Base-by-base conservation (phyloP, 2,113 vertebrate species). In the Tenebrosternarchus preto region DNA sequence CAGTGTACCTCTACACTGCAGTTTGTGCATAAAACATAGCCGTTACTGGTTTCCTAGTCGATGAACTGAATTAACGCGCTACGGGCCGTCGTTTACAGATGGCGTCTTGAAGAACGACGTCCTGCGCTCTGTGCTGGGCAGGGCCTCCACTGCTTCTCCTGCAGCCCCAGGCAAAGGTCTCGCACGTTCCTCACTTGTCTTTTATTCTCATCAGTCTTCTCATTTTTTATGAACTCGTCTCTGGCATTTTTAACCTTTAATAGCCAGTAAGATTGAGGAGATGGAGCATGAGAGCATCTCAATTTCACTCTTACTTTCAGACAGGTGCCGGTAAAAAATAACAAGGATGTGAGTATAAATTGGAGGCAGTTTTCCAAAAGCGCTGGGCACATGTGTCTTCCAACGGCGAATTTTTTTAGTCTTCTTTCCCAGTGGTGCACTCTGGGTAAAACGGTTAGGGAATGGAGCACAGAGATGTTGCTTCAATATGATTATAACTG, bases 151-250 rank as follows among this genome's bases (percentile, higher is more conserved):
- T 50, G 43, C 43, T 83, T 84, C 89, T 90, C 86, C 83, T 75
- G 43, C 84, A 83, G 63, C 89, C 82, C 63, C 0, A 36, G 88
- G 83, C 82, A 43, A 85, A n/a, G n/a, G n/a, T n/a, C n/a, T n/a
- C n/a, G n/a, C 11, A 27, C 60, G 3, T 76, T n/a, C 5, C 67
- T 82, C 29, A 80, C 17, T 46, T 78, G 73, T 87, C 83, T 86
- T 86, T 86, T 85, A 88, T 91, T 90, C 84, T 76, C 83, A 87
- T 88, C 86, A 19, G 73, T 64, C 81, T 87, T 87, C 86, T 87
- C 80, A 87, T 90, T 89, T 85, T 89, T 87, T 81, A 86, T 89
- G 85, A 87, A 87, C 85, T 82, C 50, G 70, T 84, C 82, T 83
- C 31, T 1, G 64, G 60, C 75, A 78, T 78, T 80, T 86, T 84